A percentile compares a stretch with the other conserved stretches of the same genome.
phyloP scores from a whole-genome alignment of 2,113 vertebrate species.

The Ailurus styani region DNA sequence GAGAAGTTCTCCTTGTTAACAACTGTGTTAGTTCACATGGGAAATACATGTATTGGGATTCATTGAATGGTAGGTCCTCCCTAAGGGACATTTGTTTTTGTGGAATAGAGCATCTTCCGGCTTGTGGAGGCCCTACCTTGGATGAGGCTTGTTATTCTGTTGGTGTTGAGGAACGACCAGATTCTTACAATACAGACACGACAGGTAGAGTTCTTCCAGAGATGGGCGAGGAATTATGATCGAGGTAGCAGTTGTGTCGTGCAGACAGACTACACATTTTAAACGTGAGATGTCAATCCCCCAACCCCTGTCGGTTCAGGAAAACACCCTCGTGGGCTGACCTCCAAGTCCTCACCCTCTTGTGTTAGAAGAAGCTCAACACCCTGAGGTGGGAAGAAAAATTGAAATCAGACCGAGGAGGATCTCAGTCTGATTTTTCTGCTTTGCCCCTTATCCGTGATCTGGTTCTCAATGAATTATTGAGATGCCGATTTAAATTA shows the following conservation, averaged over 20 bases:
- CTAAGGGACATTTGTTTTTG: neutral
- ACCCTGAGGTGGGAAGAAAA: too few species aligned
- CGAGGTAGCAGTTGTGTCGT: fast-evolving
- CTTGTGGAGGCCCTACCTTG: fast-evolving
- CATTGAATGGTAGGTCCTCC: neutral
- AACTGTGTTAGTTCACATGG: neutral
- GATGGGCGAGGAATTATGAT: too few species aligned
- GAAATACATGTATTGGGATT: neutral
- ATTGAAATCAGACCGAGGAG: neutral
- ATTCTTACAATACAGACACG: too few species aligned
- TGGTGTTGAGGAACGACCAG: neutral
- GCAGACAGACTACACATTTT: neutral
- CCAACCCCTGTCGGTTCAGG: too few species aligned
- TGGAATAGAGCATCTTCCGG: too few species aligned
- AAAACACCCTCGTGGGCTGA: neutral
- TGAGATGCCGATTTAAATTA: neutral
- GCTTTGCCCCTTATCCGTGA: neutral
- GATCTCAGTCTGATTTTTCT: neutral
- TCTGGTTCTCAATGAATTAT: neutral
- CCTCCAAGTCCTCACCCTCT: neutral
- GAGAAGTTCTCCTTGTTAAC: neutral
- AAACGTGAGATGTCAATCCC: neutral
- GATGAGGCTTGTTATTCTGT: neutral
- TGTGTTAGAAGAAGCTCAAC: neutral
- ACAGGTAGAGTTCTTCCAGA: neutral